These are phyloP conservation scores for Ptilorrhoa leucosticta DNA, from an alignment of 2,113 vertebrate genomes.

Conservation along the genomic window DNA sequence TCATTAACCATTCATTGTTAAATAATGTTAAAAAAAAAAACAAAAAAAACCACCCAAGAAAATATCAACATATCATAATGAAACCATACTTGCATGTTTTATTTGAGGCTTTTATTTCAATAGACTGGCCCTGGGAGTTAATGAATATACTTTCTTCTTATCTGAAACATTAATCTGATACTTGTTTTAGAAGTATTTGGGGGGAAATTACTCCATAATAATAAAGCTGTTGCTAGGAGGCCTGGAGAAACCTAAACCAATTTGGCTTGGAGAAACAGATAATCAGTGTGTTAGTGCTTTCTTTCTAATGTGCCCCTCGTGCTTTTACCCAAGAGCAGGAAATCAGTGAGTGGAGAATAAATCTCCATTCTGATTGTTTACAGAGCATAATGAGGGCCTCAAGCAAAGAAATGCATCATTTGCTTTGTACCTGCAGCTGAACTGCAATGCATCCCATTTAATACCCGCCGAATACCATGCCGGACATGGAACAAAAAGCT, in stretches of 20 bases:
- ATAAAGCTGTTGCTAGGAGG: conserved; percentile 48
- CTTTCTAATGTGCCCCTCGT: not conserved
- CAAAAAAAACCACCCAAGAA: not conserved
- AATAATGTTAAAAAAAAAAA: not conserved
- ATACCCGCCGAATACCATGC: rapidly evolving
- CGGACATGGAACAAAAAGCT: not conserved
- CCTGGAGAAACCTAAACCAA: conserved; percentile 25
- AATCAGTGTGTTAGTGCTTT: conserved; percentile 5
- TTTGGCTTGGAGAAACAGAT: conserved; percentile 20
- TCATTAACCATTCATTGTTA: not conserved
- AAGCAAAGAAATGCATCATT: conserved; percentile 16
- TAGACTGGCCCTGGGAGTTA: not conserved
- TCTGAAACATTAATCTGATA: conserved; percentile 25
- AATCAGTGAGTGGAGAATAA: conserved; percentile 36
- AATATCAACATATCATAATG: not conserved
- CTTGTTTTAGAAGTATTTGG: conserved; percentile 19
- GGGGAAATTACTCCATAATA: conserved; percentile 18
- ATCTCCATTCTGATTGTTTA: conserved; percentile 53
- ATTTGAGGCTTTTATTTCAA: not conserved
- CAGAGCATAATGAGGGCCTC: conserved; percentile 36
- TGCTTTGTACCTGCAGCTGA: conserved; percentile 11
- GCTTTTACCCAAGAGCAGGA: not conserved
- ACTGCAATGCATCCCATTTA: not conserved
- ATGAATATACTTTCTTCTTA: conserved; percentile 15
- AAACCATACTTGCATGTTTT: not conserved